Conservation (phyloP, 35 echinoderm and acorn worm species). For the Strongylocentrotus purpuratus region DNA sequence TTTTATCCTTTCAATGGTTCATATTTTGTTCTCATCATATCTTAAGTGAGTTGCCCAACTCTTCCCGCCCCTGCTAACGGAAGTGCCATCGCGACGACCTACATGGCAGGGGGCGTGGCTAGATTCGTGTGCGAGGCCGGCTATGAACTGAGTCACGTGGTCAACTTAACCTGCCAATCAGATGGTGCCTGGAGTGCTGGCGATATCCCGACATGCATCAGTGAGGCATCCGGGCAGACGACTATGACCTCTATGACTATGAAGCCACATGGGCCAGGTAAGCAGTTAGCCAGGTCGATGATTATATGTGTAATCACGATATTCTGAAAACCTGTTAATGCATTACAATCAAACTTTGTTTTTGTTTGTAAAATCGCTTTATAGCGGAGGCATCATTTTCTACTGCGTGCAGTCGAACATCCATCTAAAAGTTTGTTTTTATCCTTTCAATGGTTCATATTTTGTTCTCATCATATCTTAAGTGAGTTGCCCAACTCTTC, state of each 20-base stretch:
- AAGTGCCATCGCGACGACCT: neutral
- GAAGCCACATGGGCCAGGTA: too few relatives aligned
- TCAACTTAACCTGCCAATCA: neutral
- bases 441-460: too few relatives aligned
- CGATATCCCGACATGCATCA: neutral
- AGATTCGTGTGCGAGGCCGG: neutral
- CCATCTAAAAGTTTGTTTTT: too few relatives aligned
- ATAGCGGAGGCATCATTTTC: too few relatives aligned
- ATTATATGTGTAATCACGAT: too few relatives aligned
- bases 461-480: neutral
- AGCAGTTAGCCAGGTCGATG: too few relatives aligned
- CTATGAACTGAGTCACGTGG: neutral
- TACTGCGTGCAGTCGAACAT: too few relatives aligned
- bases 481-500: neutral
- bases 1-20: too few relatives aligned
- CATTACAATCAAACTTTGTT: too few relatives aligned
- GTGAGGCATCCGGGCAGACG: neutral
- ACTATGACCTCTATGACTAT: too few relatives aligned
- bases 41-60: neutral
- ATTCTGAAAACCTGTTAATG: too few relatives aligned
- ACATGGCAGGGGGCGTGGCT: conserved; percentile 1
- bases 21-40: neutral
- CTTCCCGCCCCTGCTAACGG: neutral
- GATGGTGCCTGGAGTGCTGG: neutral
- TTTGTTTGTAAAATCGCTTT: too few relatives aligned